Conservation (phyloP, 2,888 invertebrate genomes). For the Melieria picta region DNA sequence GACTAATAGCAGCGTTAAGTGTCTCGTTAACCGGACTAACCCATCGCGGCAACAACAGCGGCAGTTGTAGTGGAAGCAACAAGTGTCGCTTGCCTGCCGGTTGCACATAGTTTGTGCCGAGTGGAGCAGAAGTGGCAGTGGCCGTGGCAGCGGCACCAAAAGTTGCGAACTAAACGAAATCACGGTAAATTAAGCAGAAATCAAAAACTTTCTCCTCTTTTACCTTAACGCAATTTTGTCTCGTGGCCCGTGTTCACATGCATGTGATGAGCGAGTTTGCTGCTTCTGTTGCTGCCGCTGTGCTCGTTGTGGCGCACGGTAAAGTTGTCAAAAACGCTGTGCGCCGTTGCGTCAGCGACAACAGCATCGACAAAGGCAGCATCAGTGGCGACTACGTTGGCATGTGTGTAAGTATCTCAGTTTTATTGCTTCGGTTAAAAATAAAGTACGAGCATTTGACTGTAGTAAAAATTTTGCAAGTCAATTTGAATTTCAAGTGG, state of each 20-base stretch:
- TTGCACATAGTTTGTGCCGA: too few relatives aligned
- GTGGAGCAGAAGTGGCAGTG: not conserved
- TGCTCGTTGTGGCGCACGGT: constrained; percentile 6
- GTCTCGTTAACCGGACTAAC: constrained; percentile 3
- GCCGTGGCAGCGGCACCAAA: constrained; percentile 2
- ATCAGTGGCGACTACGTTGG: constrained; percentile 4
- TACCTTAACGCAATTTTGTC: constrained; percentile 42
- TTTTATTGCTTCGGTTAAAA: too few relatives aligned
- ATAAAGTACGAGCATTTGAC: too few relatives aligned
- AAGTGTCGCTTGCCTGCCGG: constrained; percentile 38
- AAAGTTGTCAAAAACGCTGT: constrained; percentile 34
- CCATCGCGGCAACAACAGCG: not conserved
- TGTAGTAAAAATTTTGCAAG: constrained; percentile 15
- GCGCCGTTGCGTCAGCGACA: constrained; percentile 14
- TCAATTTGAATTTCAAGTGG: constrained; percentile 32
- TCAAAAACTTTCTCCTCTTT: constrained; percentile 57
- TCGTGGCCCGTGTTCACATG: constrained; percentile 34
- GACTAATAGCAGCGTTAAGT: constrained; percentile 32
- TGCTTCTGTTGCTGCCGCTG: not conserved
- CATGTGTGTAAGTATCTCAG: too few relatives aligned
- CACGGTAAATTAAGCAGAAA: constrained; percentile 62
- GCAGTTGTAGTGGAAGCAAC: constrained; percentile 35
- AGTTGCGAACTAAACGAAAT: constrained; percentile 40
- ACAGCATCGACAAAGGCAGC: constrained; percentile 8
- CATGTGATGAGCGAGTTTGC: not conserved